Conservation (phyloP, 2,888 invertebrate species). For the Ditylenchus weischeri region DNA sequence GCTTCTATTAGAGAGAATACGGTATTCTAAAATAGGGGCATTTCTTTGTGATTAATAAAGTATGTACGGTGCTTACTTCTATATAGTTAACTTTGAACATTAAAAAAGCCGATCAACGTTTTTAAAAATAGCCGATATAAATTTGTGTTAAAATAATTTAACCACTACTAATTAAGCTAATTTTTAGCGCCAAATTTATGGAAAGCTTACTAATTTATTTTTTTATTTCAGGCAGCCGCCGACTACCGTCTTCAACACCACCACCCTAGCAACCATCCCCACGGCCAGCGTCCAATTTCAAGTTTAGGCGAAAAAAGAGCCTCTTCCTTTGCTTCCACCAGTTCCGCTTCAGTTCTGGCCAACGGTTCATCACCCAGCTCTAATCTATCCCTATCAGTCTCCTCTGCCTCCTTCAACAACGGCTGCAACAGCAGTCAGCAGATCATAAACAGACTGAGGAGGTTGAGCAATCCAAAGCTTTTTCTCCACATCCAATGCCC, state of each 20-base stretch:
- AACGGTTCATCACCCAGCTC: conserved; percentile 15
- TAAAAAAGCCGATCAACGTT: too few relatives aligned
- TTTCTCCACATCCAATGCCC: conserved; percentile 23
- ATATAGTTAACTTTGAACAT: too few relatives aligned
- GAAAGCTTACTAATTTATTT: conserved; percentile 1
- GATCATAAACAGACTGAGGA: conserved; percentile 42
- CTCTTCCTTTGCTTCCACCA: conserved; percentile 9
- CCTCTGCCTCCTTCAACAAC: conserved; percentile 11
- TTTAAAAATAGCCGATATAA: too few relatives aligned
- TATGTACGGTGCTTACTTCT: too few relatives aligned
- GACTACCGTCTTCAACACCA: conserved; percentile 25
- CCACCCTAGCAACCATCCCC: neutral
- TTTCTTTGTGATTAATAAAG: too few relatives aligned
- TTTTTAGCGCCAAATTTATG: neutral
- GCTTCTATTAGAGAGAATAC: too few relatives aligned
- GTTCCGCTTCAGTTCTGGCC: neutral
- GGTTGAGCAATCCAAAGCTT: conserved; percentile 50
- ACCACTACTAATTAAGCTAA: too few relatives aligned
- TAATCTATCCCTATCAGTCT: neutral
- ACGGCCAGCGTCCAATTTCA: conserved; percentile 2
- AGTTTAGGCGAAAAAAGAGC: conserved; percentile 34
- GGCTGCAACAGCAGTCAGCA: conserved; percentile 26
- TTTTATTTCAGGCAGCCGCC: conserved; percentile 33
- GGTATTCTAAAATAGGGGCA: too few relatives aligned
- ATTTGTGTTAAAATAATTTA: too few relatives aligned